These are phyloP conservation scores for Lasioglossum pauxillum DNA, from an alignment of 2,888 invertebrate genomes.

Conservation along the genomic window DNA sequence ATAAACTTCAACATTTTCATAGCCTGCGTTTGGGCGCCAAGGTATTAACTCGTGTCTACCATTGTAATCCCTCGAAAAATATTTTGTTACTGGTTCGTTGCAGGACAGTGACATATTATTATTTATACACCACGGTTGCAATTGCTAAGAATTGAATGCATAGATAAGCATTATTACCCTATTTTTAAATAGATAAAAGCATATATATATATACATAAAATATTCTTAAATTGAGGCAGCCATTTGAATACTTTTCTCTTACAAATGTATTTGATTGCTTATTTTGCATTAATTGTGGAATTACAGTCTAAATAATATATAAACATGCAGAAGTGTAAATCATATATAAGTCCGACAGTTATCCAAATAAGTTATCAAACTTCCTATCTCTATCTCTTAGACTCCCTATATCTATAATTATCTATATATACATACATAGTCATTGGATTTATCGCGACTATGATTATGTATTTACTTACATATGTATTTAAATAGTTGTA, in stretches of 20 bases:
- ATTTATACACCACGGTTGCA: constrained; percentile 91
- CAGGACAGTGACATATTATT: constrained; percentile 86
- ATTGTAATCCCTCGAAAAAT: constrained; percentile 89
- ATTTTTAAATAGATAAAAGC: too few relatives aligned
- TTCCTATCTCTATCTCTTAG: too few relatives aligned
- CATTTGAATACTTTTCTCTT: not conserved
- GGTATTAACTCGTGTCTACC: constrained; percentile 91
- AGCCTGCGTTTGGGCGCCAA: constrained; percentile 92
- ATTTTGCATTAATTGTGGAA: not conserved
- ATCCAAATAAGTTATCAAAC: not conserved
- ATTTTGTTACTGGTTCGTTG: constrained; percentile 88
- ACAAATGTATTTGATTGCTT: not conserved
- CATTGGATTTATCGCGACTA: not conserved
- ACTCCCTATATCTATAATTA: not conserved
- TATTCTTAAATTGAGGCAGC: not conserved
- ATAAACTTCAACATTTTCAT: constrained; percentile 91
- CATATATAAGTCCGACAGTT: not conserved
- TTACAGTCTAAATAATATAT: not conserved
- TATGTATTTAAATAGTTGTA: constrained; percentile 1
- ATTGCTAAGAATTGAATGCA: constrained; percentile 86
- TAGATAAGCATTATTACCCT: not conserved
- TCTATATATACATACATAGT: too few relatives aligned
- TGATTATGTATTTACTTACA: not conserved
- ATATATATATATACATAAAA: too few relatives aligned
- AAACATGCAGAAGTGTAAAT: not conserved